phyloP scores from a whole-genome alignment of 2,113 vertebrate species.

The Saguinus imperator region DNA sequence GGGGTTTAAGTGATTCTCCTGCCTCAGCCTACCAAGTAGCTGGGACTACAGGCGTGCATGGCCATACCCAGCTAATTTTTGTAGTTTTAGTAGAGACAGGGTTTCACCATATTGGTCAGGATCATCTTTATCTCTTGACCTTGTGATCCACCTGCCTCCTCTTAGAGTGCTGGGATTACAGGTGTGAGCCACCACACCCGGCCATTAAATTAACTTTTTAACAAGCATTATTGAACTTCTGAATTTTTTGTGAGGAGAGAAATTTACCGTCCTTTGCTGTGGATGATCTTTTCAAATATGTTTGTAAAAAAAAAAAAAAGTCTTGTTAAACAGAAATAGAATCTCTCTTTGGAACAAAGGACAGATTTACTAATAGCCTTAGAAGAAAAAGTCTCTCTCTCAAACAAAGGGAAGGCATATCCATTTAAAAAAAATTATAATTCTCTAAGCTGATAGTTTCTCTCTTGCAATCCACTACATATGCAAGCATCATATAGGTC shows the following conservation, averaged over 20 bases:
- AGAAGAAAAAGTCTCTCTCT: neutral
- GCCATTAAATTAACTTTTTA: constrained; percentile 19
- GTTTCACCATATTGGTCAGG: no score
- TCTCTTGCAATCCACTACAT: neutral
- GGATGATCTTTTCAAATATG: neutral
- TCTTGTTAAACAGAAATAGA: neutral
- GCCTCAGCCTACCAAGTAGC: no score
- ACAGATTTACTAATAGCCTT: neutral
- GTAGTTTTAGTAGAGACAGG: no score
- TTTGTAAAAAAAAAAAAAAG: neutral
- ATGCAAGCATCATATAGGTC: neutral
- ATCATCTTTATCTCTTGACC: no score
- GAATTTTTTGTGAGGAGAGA: neutral
- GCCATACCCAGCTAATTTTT: no score
- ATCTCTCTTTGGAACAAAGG: neutral
- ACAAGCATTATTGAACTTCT: neutral
- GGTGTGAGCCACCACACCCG: no score
- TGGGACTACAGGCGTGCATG: no score
- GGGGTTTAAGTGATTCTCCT: no score
- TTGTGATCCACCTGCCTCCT: no score
- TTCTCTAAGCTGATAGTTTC: neutral
- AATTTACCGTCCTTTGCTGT: neutral
- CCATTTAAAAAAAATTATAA: neutral
- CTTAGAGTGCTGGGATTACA: no score
- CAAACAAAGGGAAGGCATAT: neutral